phyloP scores from a whole-genome alignment of 2,888 invertebrate genomes.

The Chymomyza procnemis region DNA sequence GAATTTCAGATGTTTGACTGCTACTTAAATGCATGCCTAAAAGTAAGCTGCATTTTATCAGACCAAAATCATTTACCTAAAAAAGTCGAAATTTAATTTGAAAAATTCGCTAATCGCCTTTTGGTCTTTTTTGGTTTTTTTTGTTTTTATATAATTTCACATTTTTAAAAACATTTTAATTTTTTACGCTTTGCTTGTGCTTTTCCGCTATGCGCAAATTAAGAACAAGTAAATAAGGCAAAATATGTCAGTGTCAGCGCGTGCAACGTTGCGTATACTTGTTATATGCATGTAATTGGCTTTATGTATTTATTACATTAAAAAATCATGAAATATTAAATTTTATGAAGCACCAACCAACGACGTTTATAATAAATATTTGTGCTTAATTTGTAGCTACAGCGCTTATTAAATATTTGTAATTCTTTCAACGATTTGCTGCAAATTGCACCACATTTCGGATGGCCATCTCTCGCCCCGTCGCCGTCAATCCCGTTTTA shows the following conservation, averaged over 20 bases:
- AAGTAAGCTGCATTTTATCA: too few relatives aligned
- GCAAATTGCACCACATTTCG: not conserved
- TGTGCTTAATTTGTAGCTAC: conserved; percentile 53
- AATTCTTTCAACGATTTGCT: conserved; percentile 39
- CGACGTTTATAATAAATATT: conserved; percentile 41
- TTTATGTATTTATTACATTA: conserved; percentile 10
- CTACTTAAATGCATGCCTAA: too few relatives aligned
- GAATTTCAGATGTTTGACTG: too few relatives aligned
- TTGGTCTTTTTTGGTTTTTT: too few relatives aligned
- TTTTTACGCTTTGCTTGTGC: not conserved
- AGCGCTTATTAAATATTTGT: conserved; percentile 62
- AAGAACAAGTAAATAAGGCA: not conserved
- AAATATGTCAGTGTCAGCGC: not conserved
- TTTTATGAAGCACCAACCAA: conserved; percentile 6
- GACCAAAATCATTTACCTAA: too few relatives aligned
- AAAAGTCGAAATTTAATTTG: too few relatives aligned
- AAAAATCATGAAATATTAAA: conserved; percentile 21
- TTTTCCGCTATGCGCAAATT: not conserved
- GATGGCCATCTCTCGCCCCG: too few relatives aligned
- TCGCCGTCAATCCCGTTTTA: too few relatives aligned
- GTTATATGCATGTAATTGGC: not conserved
- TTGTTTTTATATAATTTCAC: not conserved
- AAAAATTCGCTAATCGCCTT: too few relatives aligned
- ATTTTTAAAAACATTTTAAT: not conserved
- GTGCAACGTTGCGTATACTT: not conserved